Base-by-base conservation (phyloP, 2,888 invertebrate species). In the Zonitis immaculata region DNA sequence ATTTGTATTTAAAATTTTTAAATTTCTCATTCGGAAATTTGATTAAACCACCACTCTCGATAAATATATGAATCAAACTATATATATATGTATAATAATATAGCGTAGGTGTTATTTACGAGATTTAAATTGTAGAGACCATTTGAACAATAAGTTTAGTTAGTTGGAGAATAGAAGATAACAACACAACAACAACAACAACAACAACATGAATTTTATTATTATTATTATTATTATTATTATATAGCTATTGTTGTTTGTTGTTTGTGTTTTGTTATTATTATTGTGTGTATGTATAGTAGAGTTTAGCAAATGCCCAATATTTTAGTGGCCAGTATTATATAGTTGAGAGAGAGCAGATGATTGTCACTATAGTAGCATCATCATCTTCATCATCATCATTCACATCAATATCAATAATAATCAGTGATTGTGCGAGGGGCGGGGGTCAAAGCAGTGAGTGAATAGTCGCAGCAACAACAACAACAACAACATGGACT, bases 401-500 rank as follows among this genome's bases (percentile, higher is more conserved):
- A 35, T 9, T 14, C 16, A 16, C 35, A 35, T 8, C 35, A 18
- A 9, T 18, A 35, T 2, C 7, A 28, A n/a, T n/a, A n/a, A n/a
- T n/a, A n/a, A n/a, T 4, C 28, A 52, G 49, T 57, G 52, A 50
- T 48, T 52, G 45, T 47, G 47, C 49, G 56, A 62, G 64, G 65
- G 66, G 64, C 66, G 66, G 66, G 64, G 66, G 66, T 62, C 63
- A 56, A 59, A 59, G 52, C 58, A 61, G 62, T 60, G 56, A 58
- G 55, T 61, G 56, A 59, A 60, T 54, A 56, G 53, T 52, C 54
- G 56, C 58, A 56, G 46, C 51, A 48, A 50, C 35, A 44, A 48
- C 60, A 66, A 56, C 56, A 49, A 51, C 44, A 49, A 46, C 60
- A 67, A 55, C 57, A 70, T 70, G 70, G 70, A 70, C 61, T 74